Percentiles rank a stretch among this genome's conserved stretches.
These are phyloP conservation scores for Sebastes goodei DNA, from an alignment of 2,797 vertebrate genomes.

Conservation along the genomic window DNA sequence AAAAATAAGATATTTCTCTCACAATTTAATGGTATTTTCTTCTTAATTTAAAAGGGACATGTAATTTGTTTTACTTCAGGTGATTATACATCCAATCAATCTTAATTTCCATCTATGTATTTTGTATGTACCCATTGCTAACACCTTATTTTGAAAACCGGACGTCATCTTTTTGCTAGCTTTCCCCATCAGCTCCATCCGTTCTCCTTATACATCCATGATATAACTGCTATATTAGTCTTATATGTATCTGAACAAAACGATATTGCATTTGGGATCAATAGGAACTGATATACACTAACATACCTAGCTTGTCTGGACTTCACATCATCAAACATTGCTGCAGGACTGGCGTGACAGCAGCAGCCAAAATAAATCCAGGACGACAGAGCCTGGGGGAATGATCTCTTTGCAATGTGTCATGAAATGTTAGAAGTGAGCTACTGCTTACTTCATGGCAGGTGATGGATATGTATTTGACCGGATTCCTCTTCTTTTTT, in stretches of 20 bases:
- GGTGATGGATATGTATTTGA: conserved; percentile 45
- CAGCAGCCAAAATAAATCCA: conserved; percentile 52
- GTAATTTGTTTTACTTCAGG: too few relatives aligned
- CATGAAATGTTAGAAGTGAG: conserved; percentile 45
- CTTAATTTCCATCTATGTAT: too few relatives aligned
- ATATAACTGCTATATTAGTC: background rate
- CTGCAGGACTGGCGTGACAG: conserved; percentile 41
- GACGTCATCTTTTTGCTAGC: too few relatives aligned
- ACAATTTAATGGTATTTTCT: too few relatives aligned
- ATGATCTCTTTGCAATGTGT: conserved; percentile 37
- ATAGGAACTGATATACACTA: background rate
- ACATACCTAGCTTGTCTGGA: conserved; percentile 27
- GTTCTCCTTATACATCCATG: too few relatives aligned
- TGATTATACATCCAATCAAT: too few relatives aligned
- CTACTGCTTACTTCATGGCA: conserved; percentile 25
- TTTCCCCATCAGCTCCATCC: too few relatives aligned
- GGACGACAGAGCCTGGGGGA: conserved; percentile 42
- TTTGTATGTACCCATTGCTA: fast-evolving
- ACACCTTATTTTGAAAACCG: too few relatives aligned
- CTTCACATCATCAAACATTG: conserved; percentile 41
- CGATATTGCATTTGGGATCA: conserved; percentile 6
- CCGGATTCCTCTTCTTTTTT: background rate
- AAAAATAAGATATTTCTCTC: too few relatives aligned
- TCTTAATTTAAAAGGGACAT: too few relatives aligned
- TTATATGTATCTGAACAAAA: background rate